These are phyloP conservation scores for Hydrocynus forskahlii DNA, from an alignment of 2,797 vertebrate species.

Conservation along the genomic window DNA sequence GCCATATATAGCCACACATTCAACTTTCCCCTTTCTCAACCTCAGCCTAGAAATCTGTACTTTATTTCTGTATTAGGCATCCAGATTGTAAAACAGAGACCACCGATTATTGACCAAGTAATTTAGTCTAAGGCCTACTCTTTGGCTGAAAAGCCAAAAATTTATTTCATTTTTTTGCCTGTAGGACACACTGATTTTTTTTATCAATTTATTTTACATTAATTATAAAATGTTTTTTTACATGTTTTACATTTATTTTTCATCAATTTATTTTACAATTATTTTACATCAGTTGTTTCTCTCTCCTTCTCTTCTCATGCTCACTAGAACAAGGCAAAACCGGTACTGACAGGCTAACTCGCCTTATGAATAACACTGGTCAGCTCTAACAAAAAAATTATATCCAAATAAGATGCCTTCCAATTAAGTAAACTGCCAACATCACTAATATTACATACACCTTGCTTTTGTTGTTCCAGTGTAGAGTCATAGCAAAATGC, in stretches of 20 bases:
- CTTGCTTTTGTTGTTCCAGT: not conserved
- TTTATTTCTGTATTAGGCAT: not conserved
- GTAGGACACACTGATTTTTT: not conserved
- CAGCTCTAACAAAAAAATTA: not conserved
- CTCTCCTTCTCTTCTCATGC: not conserved
- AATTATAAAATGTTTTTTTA: too few species aligned
- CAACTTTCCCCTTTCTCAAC: too few species aligned
- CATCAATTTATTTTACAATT: too few species aligned
- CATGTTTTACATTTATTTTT: too few species aligned
- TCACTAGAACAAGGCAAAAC: slow-evolving; percentile 32
- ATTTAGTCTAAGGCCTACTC: not conserved
- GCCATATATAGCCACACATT: too few species aligned
- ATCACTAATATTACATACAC: not conserved
- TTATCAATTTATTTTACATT: too few species aligned
- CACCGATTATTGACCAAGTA: not conserved
- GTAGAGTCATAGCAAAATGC: not conserved
- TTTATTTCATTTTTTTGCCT: not conserved
- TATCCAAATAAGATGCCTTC: not conserved
- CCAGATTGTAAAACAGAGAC: not conserved
- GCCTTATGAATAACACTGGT: not conserved
- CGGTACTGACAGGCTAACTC: slow-evolving; percentile 19
- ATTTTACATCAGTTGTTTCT: too few species aligned
- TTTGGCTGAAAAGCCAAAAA: slow-evolving; percentile 9
- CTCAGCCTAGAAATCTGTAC: not conserved
- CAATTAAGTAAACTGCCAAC: not conserved